Base-by-base conservation (phyloP, 2,888 invertebrate species). In the Eupithecia insigniata region DNA sequence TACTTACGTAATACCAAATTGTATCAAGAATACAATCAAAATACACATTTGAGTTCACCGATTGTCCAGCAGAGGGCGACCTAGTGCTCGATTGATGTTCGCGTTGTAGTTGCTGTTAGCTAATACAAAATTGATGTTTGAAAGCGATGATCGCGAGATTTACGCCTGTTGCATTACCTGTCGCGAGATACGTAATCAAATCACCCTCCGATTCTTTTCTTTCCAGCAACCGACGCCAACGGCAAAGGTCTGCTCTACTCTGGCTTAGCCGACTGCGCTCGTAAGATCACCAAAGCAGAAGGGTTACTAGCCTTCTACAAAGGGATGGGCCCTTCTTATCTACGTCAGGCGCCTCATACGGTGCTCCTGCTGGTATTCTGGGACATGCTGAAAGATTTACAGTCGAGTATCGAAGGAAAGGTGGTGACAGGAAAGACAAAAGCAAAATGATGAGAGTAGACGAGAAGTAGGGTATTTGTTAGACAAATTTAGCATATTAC, bases 311-410 rank as follows among this genome's bases (percentile, higher is more conserved):
- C 98, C 0, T 96, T 99, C 86, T 98, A 98, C 90, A 99, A 99
- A 92, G 99, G 98, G 34, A 96, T 98, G 82, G 97, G 97, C 66
- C 98, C 99, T 0, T 97, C 97, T 61, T 98, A 98, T 90, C 91
- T 99, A n/a, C 94, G 99, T 72, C 96, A 98, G 81, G 99, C 98
- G 0, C 99, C 99, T 0, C 99, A 99, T 88, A 97, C 98, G 0
- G 96, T 98, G 0, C 90, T 99, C 0, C 96, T 97, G 76, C 93
- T 99, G 70, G 96, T 98, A 46, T 98, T 99, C 89, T 99, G 98
- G 96, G 98, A 98, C 85, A 94, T 96, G 87, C 90, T 97, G 22
- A 95, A 95, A 77, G 94, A 94, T 82, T 51, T 90, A 10, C 91
- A 92, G 79, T 89, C 89, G 76, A 79, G 78, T 65, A 79, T 88